phyloP scores from a whole-genome alignment of 1,140 invertebrate genomes.

The Pantala flavescens region DNA sequence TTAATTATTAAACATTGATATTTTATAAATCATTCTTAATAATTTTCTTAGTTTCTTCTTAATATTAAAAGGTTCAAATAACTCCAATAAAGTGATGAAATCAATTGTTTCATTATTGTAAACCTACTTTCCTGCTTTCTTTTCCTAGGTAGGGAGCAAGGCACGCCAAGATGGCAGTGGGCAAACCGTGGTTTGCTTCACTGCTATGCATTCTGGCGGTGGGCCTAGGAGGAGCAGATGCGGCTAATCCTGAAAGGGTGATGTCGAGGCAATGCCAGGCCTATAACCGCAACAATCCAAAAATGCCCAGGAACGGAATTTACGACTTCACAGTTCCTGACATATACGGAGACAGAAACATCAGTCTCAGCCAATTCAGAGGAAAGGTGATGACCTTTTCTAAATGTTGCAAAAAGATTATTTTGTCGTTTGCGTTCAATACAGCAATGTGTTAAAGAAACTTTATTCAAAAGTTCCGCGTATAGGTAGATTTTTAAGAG shows the following conservation, averaged over 20 bases:
- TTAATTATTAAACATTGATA: no score
- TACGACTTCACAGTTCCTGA: slow-evolving; percentile 24
- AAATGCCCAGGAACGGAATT: slow-evolving; percentile 17
- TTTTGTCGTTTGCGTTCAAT: background rate
- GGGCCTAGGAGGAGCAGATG: background rate
- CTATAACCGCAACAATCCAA: background rate
- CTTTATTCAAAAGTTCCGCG: no score
- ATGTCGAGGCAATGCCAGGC: background rate
- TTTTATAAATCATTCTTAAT: no score
- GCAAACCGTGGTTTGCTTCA: background rate
- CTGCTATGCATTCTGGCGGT: background rate
- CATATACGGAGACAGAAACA: slow-evolving; percentile 23
- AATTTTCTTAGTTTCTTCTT: no score
- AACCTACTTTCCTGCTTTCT: no score
- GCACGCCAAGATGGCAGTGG: background rate
- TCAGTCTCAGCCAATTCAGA: slow-evolving; percentile 24
- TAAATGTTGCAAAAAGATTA: no score
- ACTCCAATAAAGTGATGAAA: no score
- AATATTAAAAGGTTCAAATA: no score
- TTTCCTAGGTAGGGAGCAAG: background rate
- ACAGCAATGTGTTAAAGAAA: no score
- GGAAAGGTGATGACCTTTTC: no score
- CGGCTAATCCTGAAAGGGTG: background rate
- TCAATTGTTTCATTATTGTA: no score
- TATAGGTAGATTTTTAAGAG: no score